These are phyloP conservation scores for Leptinotarsa haldemani DNA, from an alignment of 2,888 invertebrate species.

Conservation along the genomic window DNA sequence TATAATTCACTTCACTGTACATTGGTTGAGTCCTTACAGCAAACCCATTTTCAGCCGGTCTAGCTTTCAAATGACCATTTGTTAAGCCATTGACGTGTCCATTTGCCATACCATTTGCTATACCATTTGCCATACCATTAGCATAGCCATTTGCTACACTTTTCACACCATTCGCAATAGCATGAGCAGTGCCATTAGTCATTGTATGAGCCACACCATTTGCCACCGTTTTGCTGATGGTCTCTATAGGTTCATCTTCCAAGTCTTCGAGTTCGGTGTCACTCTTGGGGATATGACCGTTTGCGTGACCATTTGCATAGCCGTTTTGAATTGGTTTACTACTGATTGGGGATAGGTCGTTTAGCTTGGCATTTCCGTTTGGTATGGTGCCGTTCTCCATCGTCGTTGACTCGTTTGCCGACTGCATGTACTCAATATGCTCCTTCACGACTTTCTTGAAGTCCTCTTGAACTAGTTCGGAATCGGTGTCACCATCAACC, in stretches of 20 bases:
- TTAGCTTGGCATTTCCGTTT: slow-evolving; percentile 34
- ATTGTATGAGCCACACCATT: slow-evolving; percentile 54
- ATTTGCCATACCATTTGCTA: slow-evolving; percentile 37
- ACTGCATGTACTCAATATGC: slow-evolving; percentile 74
- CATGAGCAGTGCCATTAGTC: slow-evolving; percentile 66
- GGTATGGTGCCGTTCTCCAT: slow-evolving; percentile 42
- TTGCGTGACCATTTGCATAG: slow-evolving; percentile 45
- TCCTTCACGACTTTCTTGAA: slow-evolving; percentile 78
- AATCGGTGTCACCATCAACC: slow-evolving; percentile 90
- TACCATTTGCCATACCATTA: slow-evolving; percentile 44
- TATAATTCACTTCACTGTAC: slow-evolving; percentile 59
- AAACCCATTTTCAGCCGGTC: slow-evolving; percentile 47
- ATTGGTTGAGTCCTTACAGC: slow-evolving; percentile 31
- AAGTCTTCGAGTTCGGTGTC: slow-evolving; percentile 57
- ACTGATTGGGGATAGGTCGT: slow-evolving; percentile 48
- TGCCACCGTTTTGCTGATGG: slow-evolving; percentile 59
- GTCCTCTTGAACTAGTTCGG: slow-evolving; percentile 80
- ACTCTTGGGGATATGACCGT: slow-evolving; percentile 52
- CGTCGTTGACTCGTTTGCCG: slow-evolving; percentile 37
- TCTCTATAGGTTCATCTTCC: slow-evolving; percentile 60
- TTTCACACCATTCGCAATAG: slow-evolving; percentile 56
- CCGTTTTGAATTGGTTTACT: slow-evolving; percentile 16
- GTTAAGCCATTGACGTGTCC: slow-evolving; percentile 45
- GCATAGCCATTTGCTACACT: slow-evolving; percentile 47
- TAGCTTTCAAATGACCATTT: slow-evolving; percentile 22